Base-by-base conservation (phyloP, 2,113 vertebrate genomes). In the Piaya cayana region DNA sequence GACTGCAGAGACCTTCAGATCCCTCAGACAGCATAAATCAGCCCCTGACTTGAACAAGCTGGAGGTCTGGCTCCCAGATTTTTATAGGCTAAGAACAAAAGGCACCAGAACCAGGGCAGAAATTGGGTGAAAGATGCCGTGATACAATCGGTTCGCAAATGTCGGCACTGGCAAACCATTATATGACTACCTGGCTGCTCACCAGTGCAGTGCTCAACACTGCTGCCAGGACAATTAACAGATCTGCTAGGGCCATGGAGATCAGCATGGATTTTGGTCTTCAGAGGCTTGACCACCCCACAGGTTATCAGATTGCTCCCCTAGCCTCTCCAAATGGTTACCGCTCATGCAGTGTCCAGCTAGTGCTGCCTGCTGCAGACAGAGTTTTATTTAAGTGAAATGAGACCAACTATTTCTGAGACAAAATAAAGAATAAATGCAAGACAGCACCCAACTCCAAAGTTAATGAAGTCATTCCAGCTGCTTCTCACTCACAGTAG, bases 381-480 rank as follows among this genome's bases (percentile, higher is more conserved):
- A 86, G 64, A 72, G 27, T 89, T 86, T n/a, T 50, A 72, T 75
- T 84, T 81, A 56, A 88, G 30, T 4, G 1, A 72, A 36, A 91
- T 5, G 23, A 15, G 18, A 87, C 20, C 29, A 82, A 63, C 2
- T 10, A 55, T 43, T 86, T 86, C n/a, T 79, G 55, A 93, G 69
- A 55, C 29, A 84, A 79, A 96, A 79, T 4, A 86, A n/a, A 89
- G 77, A 79, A 32, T 42, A 88, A 74, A 59, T 1, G 7, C 27
- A 91, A 84, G 56, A 53, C 59, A 92, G 62, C 26, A 37, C 36
- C 37, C 45, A 75, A 1, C 53, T 94, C 64, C 56, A 83, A 45
- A 77, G 72, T 72, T 87, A 89, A 96, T 50, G 62, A 80, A 92
- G 86, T 85, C 47, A 70, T 82, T 89, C 71, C 84, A 96, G 78